Conservation (phyloP, 2,113 vertebrate species). For the Maylandia zebra region DNA sequence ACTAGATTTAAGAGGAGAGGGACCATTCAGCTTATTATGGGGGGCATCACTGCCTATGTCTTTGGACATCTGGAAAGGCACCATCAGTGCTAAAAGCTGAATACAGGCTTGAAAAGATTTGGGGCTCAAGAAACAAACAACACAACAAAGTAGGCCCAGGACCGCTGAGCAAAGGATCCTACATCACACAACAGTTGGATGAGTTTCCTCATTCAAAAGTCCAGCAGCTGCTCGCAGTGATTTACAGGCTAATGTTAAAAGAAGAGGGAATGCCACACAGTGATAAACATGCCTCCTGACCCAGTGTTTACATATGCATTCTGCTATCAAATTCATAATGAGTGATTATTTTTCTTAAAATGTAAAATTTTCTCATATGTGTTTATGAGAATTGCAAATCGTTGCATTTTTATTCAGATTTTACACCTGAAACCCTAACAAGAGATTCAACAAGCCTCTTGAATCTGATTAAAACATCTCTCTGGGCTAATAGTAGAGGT, state of each 20-base stretch:
- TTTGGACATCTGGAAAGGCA: not conserved
- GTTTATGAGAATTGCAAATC: not conserved
- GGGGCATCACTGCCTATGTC: not conserved
- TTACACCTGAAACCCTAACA: not conserved
- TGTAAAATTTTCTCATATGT: not conserved
- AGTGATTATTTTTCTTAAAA: not conserved
- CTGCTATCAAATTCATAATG: not conserved
- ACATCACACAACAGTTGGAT: not conserved
- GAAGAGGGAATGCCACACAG: not conserved
- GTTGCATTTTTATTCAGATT: not conserved
- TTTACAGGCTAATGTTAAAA: not conserved
- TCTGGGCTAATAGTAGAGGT: not conserved
- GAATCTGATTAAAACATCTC: not conserved
- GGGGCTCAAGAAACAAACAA: not conserved
- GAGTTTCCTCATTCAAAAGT: not conserved
- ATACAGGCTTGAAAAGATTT: not conserved
- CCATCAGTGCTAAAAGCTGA: not conserved
- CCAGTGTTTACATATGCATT: not conserved
- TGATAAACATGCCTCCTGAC: not conserved
- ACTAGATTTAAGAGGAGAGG: not conserved
- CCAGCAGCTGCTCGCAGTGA: not conserved
- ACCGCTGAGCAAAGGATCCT: not conserved
- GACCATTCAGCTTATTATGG: not conserved
- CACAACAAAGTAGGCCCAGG: not conserved
- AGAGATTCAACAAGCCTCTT: not conserved